These are phyloP conservation scores for Dinomys branickii DNA, from an alignment of 2,113 vertebrate genomes.

Conservation along the genomic window DNA sequence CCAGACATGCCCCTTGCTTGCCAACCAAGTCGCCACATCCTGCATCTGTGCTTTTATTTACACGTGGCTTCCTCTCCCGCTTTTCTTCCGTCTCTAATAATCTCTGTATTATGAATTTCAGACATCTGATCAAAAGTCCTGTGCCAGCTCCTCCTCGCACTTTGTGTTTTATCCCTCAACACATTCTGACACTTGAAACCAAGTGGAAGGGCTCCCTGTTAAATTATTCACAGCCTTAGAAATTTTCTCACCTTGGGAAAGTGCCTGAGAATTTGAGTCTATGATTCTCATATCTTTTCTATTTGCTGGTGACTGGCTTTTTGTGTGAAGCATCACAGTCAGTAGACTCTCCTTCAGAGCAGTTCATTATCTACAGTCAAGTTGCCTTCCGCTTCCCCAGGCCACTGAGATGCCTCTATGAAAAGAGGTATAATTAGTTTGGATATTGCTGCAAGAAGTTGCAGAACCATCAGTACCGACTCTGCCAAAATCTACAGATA, in stretches of 20 bases:
- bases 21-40: slow-evolving; percentile 52
- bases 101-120: not conserved
- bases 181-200: not conserved
- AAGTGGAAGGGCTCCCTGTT: slow-evolving; percentile 1
- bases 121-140: not conserved
- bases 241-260: not conserved
- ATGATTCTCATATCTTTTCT: slow-evolving; percentile 1
- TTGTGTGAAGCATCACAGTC: not conserved
- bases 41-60: slow-evolving; percentile 56
- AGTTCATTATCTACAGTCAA: not conserved
- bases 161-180: not conserved
- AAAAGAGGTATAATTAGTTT: not conserved
- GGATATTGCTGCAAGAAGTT: not conserved
- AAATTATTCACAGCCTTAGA: not conserved
- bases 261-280: not conserved
- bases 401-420: not conserved
- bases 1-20: not conserved
- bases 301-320: not conserved
- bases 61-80: not conserved
- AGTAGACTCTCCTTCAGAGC: not conserved
- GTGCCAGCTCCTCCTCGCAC: not conserved
- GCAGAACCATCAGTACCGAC: not conserved
- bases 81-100: slow-evolving; percentile 41
- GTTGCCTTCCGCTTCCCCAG: not conserved
- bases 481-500: slow-evolving; percentile 17